Base-by-base conservation (phyloP, 2,113 vertebrate species). In the Corvus hawaiiensis region DNA sequence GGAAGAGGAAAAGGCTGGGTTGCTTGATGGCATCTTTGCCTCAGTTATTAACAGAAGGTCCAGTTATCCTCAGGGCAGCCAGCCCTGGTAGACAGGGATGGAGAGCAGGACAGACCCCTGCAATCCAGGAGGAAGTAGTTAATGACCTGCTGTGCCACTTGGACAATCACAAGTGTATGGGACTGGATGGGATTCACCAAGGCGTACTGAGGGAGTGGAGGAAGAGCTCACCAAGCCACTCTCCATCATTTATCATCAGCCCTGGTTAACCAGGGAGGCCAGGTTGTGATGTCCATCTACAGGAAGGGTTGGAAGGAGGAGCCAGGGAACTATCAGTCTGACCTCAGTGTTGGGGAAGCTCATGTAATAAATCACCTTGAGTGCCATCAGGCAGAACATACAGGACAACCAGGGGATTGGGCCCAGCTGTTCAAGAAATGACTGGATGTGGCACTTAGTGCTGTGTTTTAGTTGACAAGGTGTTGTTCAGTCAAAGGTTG, bases 381-480 rank as follows among this genome's bases (percentile, higher is more conserved):
- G 23, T 28, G 23, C 26, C 16, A 30, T 17, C 0, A 1, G 23
- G 6, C 10, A 62, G 23, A 6, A 48, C 13, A 16, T 2, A 48
- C n/a, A 56, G 58, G 56, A 49, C 35, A 56, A 3, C 13, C 21
- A 79, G 51, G 12, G 21, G 10, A 12, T 9, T 10, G 3, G 11
- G 17, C 30, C 32, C 49, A 64, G 43, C 14, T 35, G 76, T 37
- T 51, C 35, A 51, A 35, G 44, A 59, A 49, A 30, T 58, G 6
- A 35, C 44, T 51, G 52, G 26, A 51, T 4, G 5, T 11, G 15
- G 37, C 26, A 27, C 26, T 64, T 51, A 7, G 17, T 27, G 13
- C 22, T 37, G 27, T 49, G 58, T 17, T 66, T 56, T 73, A 33
- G 18, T 43, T 64, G 26, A 35, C 17, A n/a, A 56, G 10, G 16